A percentile compares a stretch with the other conserved stretches of the same genome.
These are phyloP conservation scores for Malurus cyaneus DNA, from an alignment of 2,113 vertebrate genomes.

Conservation along the genomic window DNA sequence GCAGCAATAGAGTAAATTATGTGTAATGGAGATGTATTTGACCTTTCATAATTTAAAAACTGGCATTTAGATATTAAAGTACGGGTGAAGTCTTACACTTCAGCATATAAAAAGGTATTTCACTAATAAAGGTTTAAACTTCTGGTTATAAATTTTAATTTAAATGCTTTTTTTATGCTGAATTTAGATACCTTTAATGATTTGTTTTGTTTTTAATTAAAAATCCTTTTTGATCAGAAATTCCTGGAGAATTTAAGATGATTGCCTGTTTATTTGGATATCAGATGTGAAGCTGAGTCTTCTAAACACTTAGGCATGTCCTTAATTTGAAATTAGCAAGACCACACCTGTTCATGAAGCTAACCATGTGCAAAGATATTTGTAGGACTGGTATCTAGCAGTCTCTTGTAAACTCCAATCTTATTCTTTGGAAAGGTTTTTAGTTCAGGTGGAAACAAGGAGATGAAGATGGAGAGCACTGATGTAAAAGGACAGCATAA, in stretches of 20 bases:
- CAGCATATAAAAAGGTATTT: neutral
- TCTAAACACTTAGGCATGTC: conserved; percentile 24
- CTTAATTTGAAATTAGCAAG: conserved; percentile 39
- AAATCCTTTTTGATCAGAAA: neutral
- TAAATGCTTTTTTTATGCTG: neutral
- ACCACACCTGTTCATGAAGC: neutral
- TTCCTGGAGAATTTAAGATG: conserved; percentile 16
- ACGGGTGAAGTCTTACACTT: neutral
- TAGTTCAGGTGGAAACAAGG: neutral
- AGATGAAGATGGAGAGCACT: neutral
- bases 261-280: conserved; percentile 20
- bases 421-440: neutral
- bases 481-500: neutral
- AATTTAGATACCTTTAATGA: neutral
- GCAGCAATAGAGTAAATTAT: neutral
- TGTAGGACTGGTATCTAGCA: neutral
- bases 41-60: neutral
- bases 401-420: neutral
- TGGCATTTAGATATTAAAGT: neutral
- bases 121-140: neutral
- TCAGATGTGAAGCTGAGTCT: conserved; percentile 7
- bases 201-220: neutral
- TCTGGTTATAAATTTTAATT: neutral
- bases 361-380: neutral
- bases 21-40: neutral